Percentiles rank a stretch among this genome's conserved stretches.
Evolutionary conservation across 2,888 invertebrate genomes (phyloP).

Genomic region (Dromius quadrimaculatus): DNA sequence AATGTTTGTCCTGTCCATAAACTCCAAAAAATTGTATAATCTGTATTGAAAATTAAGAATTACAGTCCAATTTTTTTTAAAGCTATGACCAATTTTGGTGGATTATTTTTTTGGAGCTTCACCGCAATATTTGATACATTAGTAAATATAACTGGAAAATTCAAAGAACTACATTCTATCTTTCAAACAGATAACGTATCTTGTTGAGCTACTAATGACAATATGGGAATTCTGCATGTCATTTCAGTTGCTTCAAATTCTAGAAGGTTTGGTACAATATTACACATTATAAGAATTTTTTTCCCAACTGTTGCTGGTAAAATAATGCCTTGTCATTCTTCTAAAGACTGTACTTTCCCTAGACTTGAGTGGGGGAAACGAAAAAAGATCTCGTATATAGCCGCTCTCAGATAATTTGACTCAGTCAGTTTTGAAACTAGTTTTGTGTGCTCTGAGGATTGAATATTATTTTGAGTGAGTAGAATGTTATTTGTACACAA

Average conservation of each 20-base stretch:
- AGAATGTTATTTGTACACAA: not conserved
- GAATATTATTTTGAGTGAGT: not conserved
- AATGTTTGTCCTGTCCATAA: no score
- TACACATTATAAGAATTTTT: no score
- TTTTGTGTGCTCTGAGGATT: not conserved
- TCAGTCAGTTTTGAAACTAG: not conserved
- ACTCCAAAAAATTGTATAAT: no score
- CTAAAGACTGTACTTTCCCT: slow-evolving; percentile 16
- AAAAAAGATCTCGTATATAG: not conserved
- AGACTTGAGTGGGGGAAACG: not conserved
- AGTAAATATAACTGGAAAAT: no score
- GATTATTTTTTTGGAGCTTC: no score
- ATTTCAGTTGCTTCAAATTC: not conserved
- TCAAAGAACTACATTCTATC: no score
- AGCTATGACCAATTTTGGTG: no score
- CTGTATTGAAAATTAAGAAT: no score
- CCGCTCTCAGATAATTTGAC: not conserved
- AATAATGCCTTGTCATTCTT: slow-evolving; percentile 21
- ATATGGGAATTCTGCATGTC: not conserved
- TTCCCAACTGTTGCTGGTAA: not conserved
- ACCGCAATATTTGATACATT: no score
- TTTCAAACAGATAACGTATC: no score
- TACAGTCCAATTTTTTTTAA: no score
- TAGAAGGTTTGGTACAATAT: not conserved
- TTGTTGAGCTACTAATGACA: no score